phyloP scores from a whole-genome alignment of 1,140 invertebrate species.

The Drosophila gunungcola region DNA sequence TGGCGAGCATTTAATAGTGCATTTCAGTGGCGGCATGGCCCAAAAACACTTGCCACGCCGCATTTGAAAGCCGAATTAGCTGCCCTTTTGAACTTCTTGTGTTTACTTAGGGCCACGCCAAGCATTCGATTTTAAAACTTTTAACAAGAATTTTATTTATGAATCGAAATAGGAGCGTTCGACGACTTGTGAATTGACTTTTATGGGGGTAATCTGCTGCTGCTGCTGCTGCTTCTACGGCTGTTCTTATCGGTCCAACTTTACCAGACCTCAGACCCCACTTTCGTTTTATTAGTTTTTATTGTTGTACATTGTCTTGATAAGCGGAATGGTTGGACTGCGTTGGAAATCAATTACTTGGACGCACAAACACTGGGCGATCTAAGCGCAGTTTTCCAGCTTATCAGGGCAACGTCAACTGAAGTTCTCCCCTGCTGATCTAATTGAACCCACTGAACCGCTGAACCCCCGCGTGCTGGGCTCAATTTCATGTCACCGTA shows the following conservation, averaged over 20 bases:
- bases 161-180: slow-evolving; percentile 27
- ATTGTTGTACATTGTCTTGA: slow-evolving; percentile 70
- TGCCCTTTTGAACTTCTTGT: slow-evolving; percentile 33
- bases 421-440: slow-evolving; percentile 30
- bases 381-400: slow-evolving; percentile 35
- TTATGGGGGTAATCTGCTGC: slow-evolving; percentile 37
- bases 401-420: slow-evolving; percentile 52
- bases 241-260: slow-evolving; percentile 48
- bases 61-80: slow-evolving; percentile 22
- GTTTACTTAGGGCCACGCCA: slow-evolving; percentile 36
- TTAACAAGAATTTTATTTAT: slow-evolving; percentile 66
- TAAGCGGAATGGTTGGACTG: slow-evolving; percentile 36
- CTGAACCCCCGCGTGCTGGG: slow-evolving; percentile 21
- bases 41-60: slow-evolving; percentile 27
- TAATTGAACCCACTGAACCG: slow-evolving; percentile 57
- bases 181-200: slow-evolving; percentile 55
- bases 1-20: slow-evolving; percentile 65
- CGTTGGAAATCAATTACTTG: slow-evolving; percentile 62
- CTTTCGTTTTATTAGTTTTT: slow-evolving; percentile 51
- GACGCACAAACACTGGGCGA: slow-evolving; percentile 9
- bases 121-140: slow-evolving; percentile 55
- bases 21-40: slow-evolving; percentile 32
- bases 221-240: slow-evolving; percentile 2
- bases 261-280: slow-evolving; percentile 12
- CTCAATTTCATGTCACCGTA: slow-evolving; percentile 56